Evolutionary conservation across 2,797 vertebrate genomes (phyloP), one percentile per base, ranked within the genome.

Genomic region (Enteromius unitaeniatus): DNA sequence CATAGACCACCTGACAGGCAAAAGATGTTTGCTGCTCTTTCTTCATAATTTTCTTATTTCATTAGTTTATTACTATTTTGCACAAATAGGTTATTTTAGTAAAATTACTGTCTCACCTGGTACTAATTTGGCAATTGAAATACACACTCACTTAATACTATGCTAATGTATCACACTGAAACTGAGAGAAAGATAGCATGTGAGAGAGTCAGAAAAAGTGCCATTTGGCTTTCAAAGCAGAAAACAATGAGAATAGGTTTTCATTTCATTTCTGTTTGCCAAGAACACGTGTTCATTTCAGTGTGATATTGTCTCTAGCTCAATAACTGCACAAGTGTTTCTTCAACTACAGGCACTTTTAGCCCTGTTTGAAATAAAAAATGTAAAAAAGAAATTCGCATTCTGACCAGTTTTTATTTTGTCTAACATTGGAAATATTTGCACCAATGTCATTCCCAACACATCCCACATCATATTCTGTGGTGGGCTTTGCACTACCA

Each of bases 191-290:
- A 34, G 40, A 72, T 34, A n/a, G 23, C 23, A 62, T 23, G 68
- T 11, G 6, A 72, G 62, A 28, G n/a, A 42, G 84, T 70, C 21
- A 28, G 34, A 62, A 37, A 75, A 70, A 64, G 28, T 64, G 55
- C 19, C 58, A 73, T 65, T 74, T 82, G 55, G 60, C 69, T 74
- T 64, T 73, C 11, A 23, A 28, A 74, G 37, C 23, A 42, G n/a
- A 74, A 62, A 37, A 79, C 13, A 58, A 81, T 49, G 49, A 65
- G 6, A 74, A 69, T 17, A 28, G 15, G 19, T 62, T 73, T 73
- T 73, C 26, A 23, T 31, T 60, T 81, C 17, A 49, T 37, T 82
- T 81, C 45, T 82, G 69, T 74, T 60, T 82, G 80, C 80, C 80
- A 82, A 73, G 31, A 26, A 64, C n/a, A 62, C 58, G 47, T 73